These are phyloP conservation scores for Drosophila bocki DNA, from an alignment of 1,140 invertebrate genomes.

Conservation along the genomic window DNA sequence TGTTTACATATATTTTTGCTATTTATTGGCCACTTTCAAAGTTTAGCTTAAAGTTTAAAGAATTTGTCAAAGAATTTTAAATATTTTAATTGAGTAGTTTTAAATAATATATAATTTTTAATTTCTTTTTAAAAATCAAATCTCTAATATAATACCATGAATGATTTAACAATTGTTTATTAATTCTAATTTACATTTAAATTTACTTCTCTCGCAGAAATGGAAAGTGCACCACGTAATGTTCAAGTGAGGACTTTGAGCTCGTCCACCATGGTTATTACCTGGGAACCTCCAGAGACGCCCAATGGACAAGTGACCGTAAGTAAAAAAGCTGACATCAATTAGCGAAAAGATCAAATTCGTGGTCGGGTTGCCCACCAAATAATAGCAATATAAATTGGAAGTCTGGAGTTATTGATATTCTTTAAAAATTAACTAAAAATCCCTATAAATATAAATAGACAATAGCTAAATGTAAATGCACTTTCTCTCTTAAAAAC, in stretches of 20 bases:
- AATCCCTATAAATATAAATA: not conserved
- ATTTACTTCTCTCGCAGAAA: conserved; percentile 88
- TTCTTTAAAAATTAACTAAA: not conserved
- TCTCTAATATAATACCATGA: too few relatives aligned
- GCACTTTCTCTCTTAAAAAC: conserved; percentile 32
- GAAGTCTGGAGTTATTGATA: not conserved
- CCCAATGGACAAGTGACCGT: conserved; percentile 98
- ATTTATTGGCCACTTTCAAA: too few relatives aligned
- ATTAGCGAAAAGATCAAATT: conserved; percentile 52
- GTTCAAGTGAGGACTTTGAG: conserved; percentile 96
- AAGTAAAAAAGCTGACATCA: conserved; percentile 86
- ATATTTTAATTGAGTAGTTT: too few relatives aligned
- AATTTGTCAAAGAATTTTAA: too few relatives aligned
- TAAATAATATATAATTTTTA: too few relatives aligned
- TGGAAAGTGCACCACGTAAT: conserved; percentile 96
- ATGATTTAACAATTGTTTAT: too few relatives aligned
- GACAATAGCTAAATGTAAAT: too few relatives aligned
- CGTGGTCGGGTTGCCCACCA: not conserved
- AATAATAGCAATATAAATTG: not conserved
- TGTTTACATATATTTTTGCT: too few relatives aligned
- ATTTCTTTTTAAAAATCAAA: too few relatives aligned
- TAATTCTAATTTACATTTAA: too few relatives aligned
- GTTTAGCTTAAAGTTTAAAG: too few relatives aligned
- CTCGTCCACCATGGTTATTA: conserved; percentile 97
- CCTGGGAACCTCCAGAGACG: conserved; percentile 98